Conservation (phyloP, 2,797 vertebrate genomes). For the Benthosema pterotum region DNA sequence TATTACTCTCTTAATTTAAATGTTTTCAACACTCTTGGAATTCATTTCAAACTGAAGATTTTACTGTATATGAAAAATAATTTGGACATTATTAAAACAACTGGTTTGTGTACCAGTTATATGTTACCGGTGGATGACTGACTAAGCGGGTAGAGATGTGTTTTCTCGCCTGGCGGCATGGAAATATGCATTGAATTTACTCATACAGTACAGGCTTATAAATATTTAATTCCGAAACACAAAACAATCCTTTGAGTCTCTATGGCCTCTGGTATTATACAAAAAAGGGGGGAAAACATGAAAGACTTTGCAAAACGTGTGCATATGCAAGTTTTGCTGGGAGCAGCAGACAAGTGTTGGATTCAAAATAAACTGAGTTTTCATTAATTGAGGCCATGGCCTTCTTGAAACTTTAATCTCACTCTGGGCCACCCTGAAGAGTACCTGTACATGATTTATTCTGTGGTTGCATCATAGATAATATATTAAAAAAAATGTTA, state of each 20-base stretch:
- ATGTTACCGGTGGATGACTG: slow-evolving; percentile 20
- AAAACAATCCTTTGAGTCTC: slow-evolving; percentile 28
- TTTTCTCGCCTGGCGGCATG: slow-evolving; percentile 25
- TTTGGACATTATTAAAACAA: no score
- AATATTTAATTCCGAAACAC: slow-evolving; percentile 42
- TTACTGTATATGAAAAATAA: background rate
- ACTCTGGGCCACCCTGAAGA: slow-evolving; percentile 22
- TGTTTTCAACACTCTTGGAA: no score
- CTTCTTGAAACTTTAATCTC: slow-evolving; percentile 31
- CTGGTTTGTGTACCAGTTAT: slow-evolving; percentile 6
- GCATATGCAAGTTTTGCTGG: background rate
- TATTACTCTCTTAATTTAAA: no score
- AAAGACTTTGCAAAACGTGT: slow-evolving; percentile 1
- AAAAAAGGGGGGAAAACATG: slow-evolving; percentile 37
- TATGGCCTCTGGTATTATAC: slow-evolving; percentile 37
- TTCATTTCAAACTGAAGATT: no score
- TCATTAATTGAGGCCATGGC: no score
- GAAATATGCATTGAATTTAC: slow-evolving; percentile 47
- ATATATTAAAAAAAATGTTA: no score
- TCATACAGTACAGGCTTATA: slow-evolving; percentile 34
- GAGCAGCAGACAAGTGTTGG: background rate
- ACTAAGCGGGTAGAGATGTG: slow-evolving; percentile 17
- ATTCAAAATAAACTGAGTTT: no score
- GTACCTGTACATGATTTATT: slow-evolving; percentile 49
- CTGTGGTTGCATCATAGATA: slow-evolving; percentile 48